Base-by-base conservation (phyloP, 1,140 invertebrate genomes). In the Drosophila orena region DNA sequence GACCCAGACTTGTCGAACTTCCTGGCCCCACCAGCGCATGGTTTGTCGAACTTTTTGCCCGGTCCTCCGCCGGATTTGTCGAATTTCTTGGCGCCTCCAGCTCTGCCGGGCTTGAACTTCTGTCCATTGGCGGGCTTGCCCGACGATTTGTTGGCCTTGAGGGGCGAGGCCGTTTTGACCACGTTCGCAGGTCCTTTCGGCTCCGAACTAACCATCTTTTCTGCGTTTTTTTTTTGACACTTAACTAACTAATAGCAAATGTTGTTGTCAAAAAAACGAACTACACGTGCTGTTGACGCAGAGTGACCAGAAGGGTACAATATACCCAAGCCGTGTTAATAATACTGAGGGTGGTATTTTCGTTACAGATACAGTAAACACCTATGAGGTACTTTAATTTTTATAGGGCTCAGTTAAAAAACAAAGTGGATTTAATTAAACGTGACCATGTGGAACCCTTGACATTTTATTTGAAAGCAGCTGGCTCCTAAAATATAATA, bases 141-240 rank as follows among this genome's bases (percentile, higher is more conserved):
- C 0, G 20, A 5, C 12, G 64, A 38, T 35, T 56, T 69, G 8
- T 56, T 69, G 27, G 35, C 49, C 22, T 70, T 70, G 10, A 69
- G 38, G 15, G 65, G 40, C 17, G 61, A 14, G 35, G n/a, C 35
- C 7, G 17, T 20, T 27, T 55, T 61, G 46, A 17, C 44, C 59
- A 22, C 59, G 17, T 70, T 69, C 15, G 17, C 52, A 57, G 68
- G 10, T 71, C 53, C 52, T 15, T 70, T 71, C n/a, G 37, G 27
- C 30, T 43, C 61, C 15, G 52, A 71, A 70, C 68, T 71, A 52
- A 70, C 65, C 68, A 71, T 71, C 35, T 40, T 71, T 49, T 27
- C 4, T 4, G 30, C 35, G 20, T 34, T 8, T 38, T 17, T 17
- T 38, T 22, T n/a, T 14, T 14, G 38, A 8, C 3, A 17, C 61